Evolutionary conservation across 2,888 invertebrate genomes (phyloP), one percentile per base, ranked within the genome.

Genomic region (Beris chalybata): DNA sequence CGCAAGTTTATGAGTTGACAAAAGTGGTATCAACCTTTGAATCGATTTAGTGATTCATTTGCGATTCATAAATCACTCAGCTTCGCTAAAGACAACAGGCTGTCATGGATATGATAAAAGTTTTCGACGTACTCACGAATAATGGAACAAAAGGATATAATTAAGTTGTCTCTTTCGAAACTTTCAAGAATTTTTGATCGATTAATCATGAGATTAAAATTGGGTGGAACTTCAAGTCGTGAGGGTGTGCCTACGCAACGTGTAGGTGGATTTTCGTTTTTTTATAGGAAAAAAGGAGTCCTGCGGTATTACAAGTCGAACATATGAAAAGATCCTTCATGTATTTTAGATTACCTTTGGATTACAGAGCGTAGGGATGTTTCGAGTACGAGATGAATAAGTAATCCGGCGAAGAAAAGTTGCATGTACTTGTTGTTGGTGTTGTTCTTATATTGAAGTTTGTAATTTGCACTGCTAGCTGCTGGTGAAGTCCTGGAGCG

Each of bases 321-420:
- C 22, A 22, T 22, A 22, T 50, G 15, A 15, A 50, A 50, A 50
- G 4, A 15, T 6, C 43, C 31, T 48, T 61, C 61, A 61, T 61
- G 61, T 61, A 61, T 61, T 61, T 61, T 61, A 47, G 52, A 61
- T 61, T 44, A 38, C 38, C 50, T 61, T 50, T 38, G 50, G 52
- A 61, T 61, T 61, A 22, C 32, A 47, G 3, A 22, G 30, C 15
- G 52, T 22, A 38, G 32, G 43, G 38, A 38, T 38, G 3, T 38
- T 38, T 9, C 7, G 38, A 38, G 38, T 9, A 9, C 9, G 9
- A 5, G 5, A 38, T 38, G 9, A 38, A 38, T 38, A 38, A 38
- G 38, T 38, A 9, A 38, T 38, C 38, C 32, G 7, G n/a, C 7
- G 32, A 32, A 1, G 38, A 38, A 3, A 38, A 38, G 2, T 38